Evolutionary conservation across 2,113 vertebrate genomes (phyloP).

Genomic region (Forbesichthys papilliferus): DNA sequence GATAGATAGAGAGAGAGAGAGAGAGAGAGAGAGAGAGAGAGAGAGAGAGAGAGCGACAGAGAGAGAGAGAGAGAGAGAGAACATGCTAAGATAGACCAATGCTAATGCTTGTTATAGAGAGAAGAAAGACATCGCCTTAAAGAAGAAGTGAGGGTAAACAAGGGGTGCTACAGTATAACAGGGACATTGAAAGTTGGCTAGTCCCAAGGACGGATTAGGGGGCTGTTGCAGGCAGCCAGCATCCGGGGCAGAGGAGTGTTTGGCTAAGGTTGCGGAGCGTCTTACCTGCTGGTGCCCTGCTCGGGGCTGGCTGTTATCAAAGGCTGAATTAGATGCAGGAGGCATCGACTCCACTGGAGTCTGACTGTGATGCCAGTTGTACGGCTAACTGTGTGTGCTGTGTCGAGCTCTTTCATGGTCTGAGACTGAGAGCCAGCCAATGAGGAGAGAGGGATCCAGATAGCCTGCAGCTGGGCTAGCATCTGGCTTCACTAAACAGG

Average conservation of each 20-base stretch:
- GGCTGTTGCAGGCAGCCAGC: conserved; percentile 52
- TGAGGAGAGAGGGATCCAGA: conserved; percentile 19
- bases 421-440: conserved; percentile 34
- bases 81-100: no score
- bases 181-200: conserved; percentile 38
- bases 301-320: conserved; percentile 53
- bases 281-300: conserved; percentile 34
- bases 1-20: no score
- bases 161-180: conserved; percentile 1
- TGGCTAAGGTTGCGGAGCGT: conserved; percentile 53
- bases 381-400: conserved; percentile 7
- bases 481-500: no score
- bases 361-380: conserved; percentile 8
- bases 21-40: conserved; percentile 27
- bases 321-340: conserved; percentile 43
- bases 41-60: neutral
- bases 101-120: no score
- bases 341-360: conserved; percentile 27
- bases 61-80: neutral
- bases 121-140: neutral
- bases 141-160: conserved; percentile 18
- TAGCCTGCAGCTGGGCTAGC: neutral
- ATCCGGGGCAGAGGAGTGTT: conserved; percentile 39
- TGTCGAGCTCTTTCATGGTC: neutral
- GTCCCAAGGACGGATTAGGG: conserved; percentile 58